Conservation (phyloP, 2,113 vertebrate species). For the Riparia riparia region DNA sequence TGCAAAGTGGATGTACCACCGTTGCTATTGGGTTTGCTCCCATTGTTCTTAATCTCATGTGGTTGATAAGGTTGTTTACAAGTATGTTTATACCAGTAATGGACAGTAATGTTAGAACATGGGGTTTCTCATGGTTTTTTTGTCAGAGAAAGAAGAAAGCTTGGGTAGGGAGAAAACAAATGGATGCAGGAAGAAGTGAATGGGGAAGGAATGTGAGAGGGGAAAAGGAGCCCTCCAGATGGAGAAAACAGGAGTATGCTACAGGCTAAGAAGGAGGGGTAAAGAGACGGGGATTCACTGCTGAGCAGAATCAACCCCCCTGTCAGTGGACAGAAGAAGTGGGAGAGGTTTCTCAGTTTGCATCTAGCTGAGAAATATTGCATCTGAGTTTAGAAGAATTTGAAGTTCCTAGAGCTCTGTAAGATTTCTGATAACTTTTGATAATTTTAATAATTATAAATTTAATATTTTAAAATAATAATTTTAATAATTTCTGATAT, state of each 20-base stretch:
- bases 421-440: not conserved
- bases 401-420: not conserved
- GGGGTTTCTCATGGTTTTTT: not conserved
- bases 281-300: not conserved
- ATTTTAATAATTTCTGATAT: not conserved
- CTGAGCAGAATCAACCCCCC: not conserved
- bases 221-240: not conserved
- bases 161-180: not conserved
- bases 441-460: no score
- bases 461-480: no score
- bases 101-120: not conserved
- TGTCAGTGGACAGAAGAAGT: not conserved
- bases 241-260: not conserved
- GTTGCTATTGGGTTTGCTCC: not conserved
- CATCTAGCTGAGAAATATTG: not conserved
- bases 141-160: not conserved
- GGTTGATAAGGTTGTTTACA: not conserved
- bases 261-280: not conserved
- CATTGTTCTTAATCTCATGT: not conserved
- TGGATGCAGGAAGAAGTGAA: rapidly evolving
- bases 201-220: not conserved
- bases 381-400: not conserved
- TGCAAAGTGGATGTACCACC: not conserved
- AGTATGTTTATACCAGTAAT: not conserved
- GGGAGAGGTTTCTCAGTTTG: not conserved